A percentile compares a stretch with the other conserved stretches of the same genome.
Evolutionary conservation across 2,113 vertebrate genomes (phyloP).

Genomic region (Electrona antarctica): DNA sequence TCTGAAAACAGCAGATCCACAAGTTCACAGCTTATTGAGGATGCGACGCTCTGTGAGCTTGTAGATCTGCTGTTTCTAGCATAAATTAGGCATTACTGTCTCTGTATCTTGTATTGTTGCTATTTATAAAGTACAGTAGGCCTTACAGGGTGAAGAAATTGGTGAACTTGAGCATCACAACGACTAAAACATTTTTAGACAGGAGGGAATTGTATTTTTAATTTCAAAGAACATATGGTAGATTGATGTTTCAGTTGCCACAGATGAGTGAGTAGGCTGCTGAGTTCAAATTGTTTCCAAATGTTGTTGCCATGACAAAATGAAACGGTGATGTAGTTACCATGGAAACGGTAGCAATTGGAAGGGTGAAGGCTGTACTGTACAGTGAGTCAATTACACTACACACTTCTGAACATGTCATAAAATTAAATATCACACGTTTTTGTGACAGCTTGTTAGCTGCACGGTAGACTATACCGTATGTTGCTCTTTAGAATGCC

Average conservation of each 20-base stretch:
- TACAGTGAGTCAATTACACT: neutral
- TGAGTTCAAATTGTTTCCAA: neutral
- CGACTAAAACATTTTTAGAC: neutral
- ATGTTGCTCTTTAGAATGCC: no score
- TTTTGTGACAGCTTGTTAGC: no score
- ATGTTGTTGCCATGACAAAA: slow-evolving; percentile 58
- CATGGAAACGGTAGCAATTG: slow-evolving; percentile 36
- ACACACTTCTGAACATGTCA: no score
- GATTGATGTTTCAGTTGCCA: neutral
- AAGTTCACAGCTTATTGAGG: no score
- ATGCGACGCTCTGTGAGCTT: no score
- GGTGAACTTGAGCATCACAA: no score
- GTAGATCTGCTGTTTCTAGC: no score
- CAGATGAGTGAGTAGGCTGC: no score
- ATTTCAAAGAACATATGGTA: neutral
- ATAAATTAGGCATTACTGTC: neutral
- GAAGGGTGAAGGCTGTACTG: neutral
- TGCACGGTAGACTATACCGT: no score
- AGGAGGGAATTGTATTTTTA: neutral
- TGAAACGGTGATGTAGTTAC: slow-evolving; percentile 41
- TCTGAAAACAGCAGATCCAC: no score
- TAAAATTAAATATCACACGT: no score
- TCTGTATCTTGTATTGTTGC: neutral
- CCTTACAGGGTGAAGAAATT: neutral
- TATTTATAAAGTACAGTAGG: neutral